Conservation (phyloP, 2,888 invertebrate genomes). For the Gastrophysa polygoni region DNA sequence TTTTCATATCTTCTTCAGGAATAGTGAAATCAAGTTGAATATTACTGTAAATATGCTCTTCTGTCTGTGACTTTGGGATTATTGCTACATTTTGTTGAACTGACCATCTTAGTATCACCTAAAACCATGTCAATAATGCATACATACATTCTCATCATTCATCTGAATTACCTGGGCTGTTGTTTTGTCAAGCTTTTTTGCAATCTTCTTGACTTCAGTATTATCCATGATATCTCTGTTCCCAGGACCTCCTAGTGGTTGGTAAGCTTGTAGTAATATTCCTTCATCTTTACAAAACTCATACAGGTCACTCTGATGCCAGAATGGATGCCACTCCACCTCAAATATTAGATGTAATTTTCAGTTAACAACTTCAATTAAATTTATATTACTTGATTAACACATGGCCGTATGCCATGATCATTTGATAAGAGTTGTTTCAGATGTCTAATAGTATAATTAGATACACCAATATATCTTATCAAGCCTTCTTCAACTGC, state of each 20-base stretch:
- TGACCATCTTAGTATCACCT: constrained; percentile 77
- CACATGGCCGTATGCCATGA: constrained; percentile 66
- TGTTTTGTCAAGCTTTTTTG: constrained; percentile 63
- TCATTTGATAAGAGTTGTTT: constrained; percentile 64
- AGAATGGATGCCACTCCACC: constrained; percentile 84
- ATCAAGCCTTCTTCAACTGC: constrained; percentile 66
- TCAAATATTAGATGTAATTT: constrained; percentile 47
- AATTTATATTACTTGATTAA: constrained; percentile 69
- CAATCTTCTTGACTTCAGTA: constrained; percentile 64
- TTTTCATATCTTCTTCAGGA: constrained; percentile 61
- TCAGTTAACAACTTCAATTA: neutral
- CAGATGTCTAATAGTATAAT: constrained; percentile 74
- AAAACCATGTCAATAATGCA: neutral
- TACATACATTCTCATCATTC: neutral
- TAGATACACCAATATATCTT: constrained; percentile 80
- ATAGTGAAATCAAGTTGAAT: constrained; percentile 66
- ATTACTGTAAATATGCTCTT: constrained; percentile 65
- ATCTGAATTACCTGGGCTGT: constrained; percentile 62
- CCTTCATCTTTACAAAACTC: constrained; percentile 67
- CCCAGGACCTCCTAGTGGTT: constrained; percentile 71
- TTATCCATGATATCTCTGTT: constrained; percentile 64
- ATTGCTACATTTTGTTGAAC: constrained; percentile 73
- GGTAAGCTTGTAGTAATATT: constrained; percentile 80
- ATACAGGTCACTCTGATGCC: constrained; percentile 67
- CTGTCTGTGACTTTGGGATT: constrained; percentile 70